Conservation (phyloP, 1,140 invertebrate species). For the Anastatus disparis region DNA sequence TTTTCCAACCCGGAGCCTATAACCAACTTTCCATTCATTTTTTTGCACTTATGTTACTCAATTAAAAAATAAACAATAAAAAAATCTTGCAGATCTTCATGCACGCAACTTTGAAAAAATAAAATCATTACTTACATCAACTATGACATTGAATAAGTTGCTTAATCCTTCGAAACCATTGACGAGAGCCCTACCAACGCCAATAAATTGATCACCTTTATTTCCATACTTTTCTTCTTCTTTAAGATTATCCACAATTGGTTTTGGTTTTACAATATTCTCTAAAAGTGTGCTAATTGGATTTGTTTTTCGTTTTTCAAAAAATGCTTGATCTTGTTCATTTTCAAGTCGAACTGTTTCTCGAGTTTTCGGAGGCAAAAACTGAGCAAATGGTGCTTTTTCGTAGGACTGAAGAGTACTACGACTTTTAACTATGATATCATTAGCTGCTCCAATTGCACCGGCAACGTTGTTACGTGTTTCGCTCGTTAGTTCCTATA, state of each 20-base stretch:
- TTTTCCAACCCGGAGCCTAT: background rate
- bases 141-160: conserved; percentile 67
- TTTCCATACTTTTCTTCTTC: conserved; percentile 81
- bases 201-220: conserved; percentile 70
- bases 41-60: background rate
- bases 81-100: background rate
- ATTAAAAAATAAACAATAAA: no score
- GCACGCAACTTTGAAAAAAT: background rate
- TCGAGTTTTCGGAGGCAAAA: conserved; percentile 43
- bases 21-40: background rate
- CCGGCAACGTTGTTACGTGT: conserved; percentile 49
- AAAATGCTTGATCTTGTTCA: conserved; percentile 49
- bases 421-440: conserved; percentile 36
- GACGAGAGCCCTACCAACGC: conserved; percentile 69
- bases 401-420: conserved; percentile 41
- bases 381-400: conserved; percentile 38
- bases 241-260: conserved; percentile 75
- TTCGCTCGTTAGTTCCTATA: conserved; percentile 53
- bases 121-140: conserved; percentile 65
- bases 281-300: conserved; percentile 44
- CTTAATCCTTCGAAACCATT: conserved; percentile 71
- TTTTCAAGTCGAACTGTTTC: conserved; percentile 54
- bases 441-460: conserved; percentile 45
- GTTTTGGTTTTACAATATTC: conserved; percentile 64
- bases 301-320: conserved; percentile 51